phyloP scores from a whole-genome alignment of 35 echinoderm and acorn worm genomes.

The Lytechinus pictus region DNA sequence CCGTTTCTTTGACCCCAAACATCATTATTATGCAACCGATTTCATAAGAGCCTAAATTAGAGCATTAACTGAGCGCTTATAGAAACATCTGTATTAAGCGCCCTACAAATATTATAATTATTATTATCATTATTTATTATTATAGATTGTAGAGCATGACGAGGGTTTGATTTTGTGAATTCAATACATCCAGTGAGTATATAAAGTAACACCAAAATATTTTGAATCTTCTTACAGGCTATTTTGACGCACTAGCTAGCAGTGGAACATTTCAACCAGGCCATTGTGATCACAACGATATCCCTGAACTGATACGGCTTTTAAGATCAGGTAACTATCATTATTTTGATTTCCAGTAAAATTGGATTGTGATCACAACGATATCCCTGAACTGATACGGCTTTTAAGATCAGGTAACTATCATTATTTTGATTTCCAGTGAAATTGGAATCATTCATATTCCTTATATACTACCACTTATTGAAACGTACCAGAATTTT shows the following conservation, averaged over 20 bases:
- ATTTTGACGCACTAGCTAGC: neutral
- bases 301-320: neutral
- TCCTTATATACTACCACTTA: too few relatives aligned
- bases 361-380: neutral
- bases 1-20: too few relatives aligned
- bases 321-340: neutral
- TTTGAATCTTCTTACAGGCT: neutral
- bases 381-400: neutral
- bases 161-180: neutral
- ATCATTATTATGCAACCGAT: too few relatives aligned
- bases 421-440: neutral
- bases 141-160: too few relatives aligned
- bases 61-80: too few relatives aligned
- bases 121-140: too few relatives aligned
- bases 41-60: too few relatives aligned
- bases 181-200: neutral
- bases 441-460: too few relatives aligned
- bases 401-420: neutral
- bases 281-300: neutral
- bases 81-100: too few relatives aligned
- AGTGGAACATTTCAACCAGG: neutral
- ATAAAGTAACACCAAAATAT: neutral
- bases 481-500: too few relatives aligned
- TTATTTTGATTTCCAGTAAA: too few relatives aligned
- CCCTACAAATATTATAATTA: too few relatives aligned